Percentiles rank a stretch among this genome's conserved stretches.
Conservation (phyloP, 2,888 invertebrate genomes). For the Rotaria macrura region DNA sequence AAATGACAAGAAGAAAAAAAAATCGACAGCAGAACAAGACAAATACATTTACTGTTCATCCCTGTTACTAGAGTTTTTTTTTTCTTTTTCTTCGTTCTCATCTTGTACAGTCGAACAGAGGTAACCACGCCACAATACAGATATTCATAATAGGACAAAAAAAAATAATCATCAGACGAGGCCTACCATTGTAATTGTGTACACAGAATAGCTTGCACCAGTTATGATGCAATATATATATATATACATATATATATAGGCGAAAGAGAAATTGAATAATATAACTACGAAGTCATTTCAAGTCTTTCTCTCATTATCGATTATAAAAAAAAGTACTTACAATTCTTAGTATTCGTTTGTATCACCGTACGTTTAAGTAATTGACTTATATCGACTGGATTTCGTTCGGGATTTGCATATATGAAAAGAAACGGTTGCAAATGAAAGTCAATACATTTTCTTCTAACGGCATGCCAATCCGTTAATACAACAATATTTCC, state of each 20-base stretch:
- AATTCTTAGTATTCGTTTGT: neutral
- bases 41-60: neutral
- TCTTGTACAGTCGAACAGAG: neutral
- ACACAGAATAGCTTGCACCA: neutral
- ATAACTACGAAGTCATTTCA: neutral
- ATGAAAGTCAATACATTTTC: constrained; percentile 12
- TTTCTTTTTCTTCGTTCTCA: neutral
- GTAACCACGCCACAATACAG: neutral
- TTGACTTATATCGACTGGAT: constrained; percentile 10
- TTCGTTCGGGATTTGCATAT: neutral
- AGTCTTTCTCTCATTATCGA: neutral
- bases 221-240: neutral
- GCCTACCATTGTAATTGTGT: neutral
- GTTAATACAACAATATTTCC: neutral
- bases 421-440: constrained; percentile 11
- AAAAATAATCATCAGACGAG: neutral
- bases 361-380: constrained; percentile 7
- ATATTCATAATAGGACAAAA: neutral
- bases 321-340: neutral
- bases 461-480: neutral
- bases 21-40: neutral
- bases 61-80: neutral
- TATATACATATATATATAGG: too few species aligned
- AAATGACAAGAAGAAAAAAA: neutral
- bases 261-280: neutral